These are phyloP conservation scores for Nemotelus nigrinus DNA, from an alignment of 2,888 invertebrate species.

Conservation along the genomic window DNA sequence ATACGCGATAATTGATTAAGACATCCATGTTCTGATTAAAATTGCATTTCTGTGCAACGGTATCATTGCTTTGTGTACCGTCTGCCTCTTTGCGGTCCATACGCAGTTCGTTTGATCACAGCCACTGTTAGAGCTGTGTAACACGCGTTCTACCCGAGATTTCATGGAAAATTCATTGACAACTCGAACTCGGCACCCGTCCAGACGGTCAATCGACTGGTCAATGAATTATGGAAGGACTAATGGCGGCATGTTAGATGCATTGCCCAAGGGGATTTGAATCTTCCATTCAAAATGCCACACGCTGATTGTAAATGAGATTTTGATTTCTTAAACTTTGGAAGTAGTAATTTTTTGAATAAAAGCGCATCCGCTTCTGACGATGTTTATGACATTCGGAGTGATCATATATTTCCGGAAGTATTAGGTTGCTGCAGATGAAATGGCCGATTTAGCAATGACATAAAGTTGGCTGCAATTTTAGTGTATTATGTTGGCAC, in stretches of 20 bases:
- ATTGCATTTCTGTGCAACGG: not conserved
- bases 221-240: slow-evolving; percentile 7
- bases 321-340: no score
- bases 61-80: no score
- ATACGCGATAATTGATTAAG: slow-evolving; percentile 15
- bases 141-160: not conserved
- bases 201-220: not conserved
- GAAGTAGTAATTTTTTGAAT: no score
- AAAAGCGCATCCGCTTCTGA: no score
- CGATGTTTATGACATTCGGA: no score
- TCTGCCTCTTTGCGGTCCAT: no score
- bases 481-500: no score
- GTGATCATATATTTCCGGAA: no score
- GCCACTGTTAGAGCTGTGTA: not conserved
- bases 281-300: slow-evolving; percentile 18
- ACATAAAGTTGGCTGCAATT: no score
- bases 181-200: not conserved
- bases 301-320: not conserved
- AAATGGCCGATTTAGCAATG: no score
- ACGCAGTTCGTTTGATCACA: not conserved
- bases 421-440: no score
- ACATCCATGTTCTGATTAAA: slow-evolving; percentile 7
- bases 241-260: slow-evolving; percentile 17
- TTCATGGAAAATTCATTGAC: slow-evolving; percentile 17
- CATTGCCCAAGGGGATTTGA: not conserved